These are phyloP conservation scores for Coenonympha arcania DNA, from an alignment of 2,888 invertebrate species.

Conservation along the genomic window DNA sequence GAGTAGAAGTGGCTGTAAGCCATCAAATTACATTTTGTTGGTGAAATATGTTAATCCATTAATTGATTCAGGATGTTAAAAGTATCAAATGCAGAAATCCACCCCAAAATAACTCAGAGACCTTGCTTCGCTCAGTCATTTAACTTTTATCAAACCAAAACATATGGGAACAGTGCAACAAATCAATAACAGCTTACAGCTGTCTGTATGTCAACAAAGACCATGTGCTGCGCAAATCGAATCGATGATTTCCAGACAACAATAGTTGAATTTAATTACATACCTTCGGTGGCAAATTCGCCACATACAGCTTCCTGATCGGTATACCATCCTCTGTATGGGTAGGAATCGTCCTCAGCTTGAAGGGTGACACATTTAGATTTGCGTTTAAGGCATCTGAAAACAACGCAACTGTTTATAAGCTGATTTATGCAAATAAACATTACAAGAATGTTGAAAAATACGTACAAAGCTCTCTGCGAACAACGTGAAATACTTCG, in stretches of 20 bases:
- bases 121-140: too few relatives aligned
- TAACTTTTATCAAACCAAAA: neutral
- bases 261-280: conserved; percentile 14
- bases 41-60: too few relatives aligned
- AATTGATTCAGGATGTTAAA: too few relatives aligned
- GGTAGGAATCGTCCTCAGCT: conserved; percentile 54
- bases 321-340: conserved; percentile 75
- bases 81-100: too few relatives aligned
- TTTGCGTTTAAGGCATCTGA: conserved; percentile 49
- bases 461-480: conserved; percentile 53
- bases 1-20: too few relatives aligned
- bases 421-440: neutral
- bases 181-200: neutral
- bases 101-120: too few relatives aligned
- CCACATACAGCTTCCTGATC: conserved; percentile 74
- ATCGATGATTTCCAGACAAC: neutral
- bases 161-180: neutral
- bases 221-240: neutral
- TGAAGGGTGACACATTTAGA: conserved; percentile 39
- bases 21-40: too few relatives aligned
- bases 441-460: neutral
- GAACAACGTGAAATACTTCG: conserved; percentile 53
- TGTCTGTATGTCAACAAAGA: neutral
- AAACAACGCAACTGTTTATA: conserved; percentile 29
- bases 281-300: conserved; percentile 74